phyloP scores from a whole-genome alignment of 2,113 vertebrate genomes.

The Furnarius figulus region DNA sequence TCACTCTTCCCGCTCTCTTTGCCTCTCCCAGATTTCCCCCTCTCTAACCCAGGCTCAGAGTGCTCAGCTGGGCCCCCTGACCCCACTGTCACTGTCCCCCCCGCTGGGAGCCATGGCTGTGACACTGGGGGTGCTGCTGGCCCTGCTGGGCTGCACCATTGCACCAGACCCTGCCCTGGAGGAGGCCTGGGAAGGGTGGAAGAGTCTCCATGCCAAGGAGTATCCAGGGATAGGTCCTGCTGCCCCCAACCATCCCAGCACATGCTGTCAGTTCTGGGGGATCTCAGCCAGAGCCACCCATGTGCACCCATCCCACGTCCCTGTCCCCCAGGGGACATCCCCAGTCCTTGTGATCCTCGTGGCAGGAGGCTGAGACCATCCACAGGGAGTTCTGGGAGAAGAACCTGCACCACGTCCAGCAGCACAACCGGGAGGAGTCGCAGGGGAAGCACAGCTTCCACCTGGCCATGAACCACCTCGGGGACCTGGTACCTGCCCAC shows the following conservation, averaged over 20 bases:
- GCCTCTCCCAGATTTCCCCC: neutral
- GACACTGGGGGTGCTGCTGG: neutral
- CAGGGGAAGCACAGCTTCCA: slow-evolving; percentile 18
- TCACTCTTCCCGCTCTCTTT: neutral
- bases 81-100: accelerated
- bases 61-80: neutral
- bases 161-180: neutral
- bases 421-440: slow-evolving; percentile 28
- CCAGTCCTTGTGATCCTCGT: accelerated
- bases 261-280: accelerated
- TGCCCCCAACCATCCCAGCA: too few species aligned
- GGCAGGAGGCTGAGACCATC: neutral
- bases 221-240: slow-evolving; percentile 14
- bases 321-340: accelerated
- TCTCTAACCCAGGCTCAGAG: neutral
- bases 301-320: too few species aligned
- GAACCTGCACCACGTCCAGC: slow-evolving; percentile 40
- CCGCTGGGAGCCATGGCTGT: neutral
- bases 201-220: neutral
- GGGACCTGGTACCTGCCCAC: slow-evolving; percentile 43
- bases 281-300: too few species aligned
- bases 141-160: accelerated
- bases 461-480: slow-evolving; percentile 59
- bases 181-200: slow-evolving; percentile 51
- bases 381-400: slow-evolving; percentile 56